Conservation (phyloP, 2,888 invertebrate species). For the Polylopha cassiicola region DNA sequence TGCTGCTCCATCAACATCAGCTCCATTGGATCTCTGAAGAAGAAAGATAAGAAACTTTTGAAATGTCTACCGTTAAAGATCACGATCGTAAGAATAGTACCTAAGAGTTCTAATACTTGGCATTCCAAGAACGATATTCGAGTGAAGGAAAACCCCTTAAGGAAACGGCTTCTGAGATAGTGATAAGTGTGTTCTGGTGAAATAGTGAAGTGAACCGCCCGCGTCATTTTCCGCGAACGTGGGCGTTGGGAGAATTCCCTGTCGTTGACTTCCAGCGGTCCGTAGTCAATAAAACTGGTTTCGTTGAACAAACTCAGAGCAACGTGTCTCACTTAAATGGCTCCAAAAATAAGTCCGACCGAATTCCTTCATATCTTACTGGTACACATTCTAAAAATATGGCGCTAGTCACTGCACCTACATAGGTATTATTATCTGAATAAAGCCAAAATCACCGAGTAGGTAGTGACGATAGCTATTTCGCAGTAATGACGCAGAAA, state of each 20-base stretch:
- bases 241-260: slow-evolving; percentile 46
- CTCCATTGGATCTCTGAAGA: slow-evolving; percentile 87
- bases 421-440: too few relatives aligned
- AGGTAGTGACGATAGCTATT: too few relatives aligned
- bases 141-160: slow-evolving; percentile 2
- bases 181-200: slow-evolving; percentile 32
- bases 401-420: too few relatives aligned
- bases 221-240: slow-evolving; percentile 44
- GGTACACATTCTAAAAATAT: neutral
- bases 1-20: slow-evolving; percentile 87
- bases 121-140: slow-evolving; percentile 10
- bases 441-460: too few relatives aligned
- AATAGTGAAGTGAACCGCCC: slow-evolving; percentile 16
- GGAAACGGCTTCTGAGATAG: slow-evolving; percentile 24
- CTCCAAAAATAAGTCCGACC: slow-evolving; percentile 44
- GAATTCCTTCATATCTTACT: too few relatives aligned
- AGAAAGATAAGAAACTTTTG: slow-evolving; percentile 4
- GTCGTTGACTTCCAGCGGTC: slow-evolving; percentile 67
- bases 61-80: slow-evolving; percentile 13
- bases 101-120: too few relatives aligned
- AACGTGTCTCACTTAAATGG: slow-evolving; percentile 51
- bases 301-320: slow-evolving; percentile 55
- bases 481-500: too few relatives aligned
- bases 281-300: slow-evolving; percentile 67
- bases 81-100: slow-evolving; percentile 21